Percentiles rank a stretch among this genome's conserved stretches.
Conservation (phyloP, 2,888 invertebrate genomes). For the Himalopsyche anomala region DNA sequence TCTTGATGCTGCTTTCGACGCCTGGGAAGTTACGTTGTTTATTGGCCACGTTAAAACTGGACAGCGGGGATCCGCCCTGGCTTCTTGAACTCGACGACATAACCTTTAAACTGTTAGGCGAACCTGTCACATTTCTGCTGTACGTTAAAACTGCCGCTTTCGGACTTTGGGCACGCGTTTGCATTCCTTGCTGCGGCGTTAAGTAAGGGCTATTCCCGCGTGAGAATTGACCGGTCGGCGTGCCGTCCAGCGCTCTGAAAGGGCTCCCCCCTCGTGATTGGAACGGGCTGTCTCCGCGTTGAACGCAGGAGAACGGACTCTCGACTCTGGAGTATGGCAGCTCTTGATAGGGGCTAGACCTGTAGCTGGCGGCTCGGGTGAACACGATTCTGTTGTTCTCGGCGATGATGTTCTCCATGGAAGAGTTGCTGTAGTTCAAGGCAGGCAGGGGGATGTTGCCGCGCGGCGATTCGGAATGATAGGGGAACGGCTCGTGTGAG, state of each 20-base stretch:
- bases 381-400: constrained; percentile 15
- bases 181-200: constrained; percentile 51
- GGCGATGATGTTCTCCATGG: constrained; percentile 25
- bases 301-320: constrained; percentile 54
- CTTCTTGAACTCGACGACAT: constrained; percentile 4
- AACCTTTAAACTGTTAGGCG: constrained; percentile 59
- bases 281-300: constrained; percentile 27
- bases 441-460: background rate
- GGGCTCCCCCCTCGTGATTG: constrained; percentile 56
- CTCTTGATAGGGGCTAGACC: constrained; percentile 24
- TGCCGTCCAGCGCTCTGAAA: constrained; percentile 55
- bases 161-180: constrained; percentile 53
- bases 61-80: constrained; percentile 5
- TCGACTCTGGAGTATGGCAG: constrained; percentile 53
- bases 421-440: constrained; percentile 20
- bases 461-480: background rate
- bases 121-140: constrained; percentile 50
- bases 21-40: background rate
- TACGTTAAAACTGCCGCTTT: constrained; percentile 56
- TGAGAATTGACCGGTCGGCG: constrained; percentile 54
- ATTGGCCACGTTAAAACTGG: background rate
- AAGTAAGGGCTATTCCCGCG: constrained; percentile 62
- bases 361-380: constrained; percentile 16
- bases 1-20: background rate
- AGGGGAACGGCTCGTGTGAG: constrained; percentile 52